A percentile compares a stretch with the other conserved stretches of the same genome.
These are phyloP conservation scores for Antidorcas marsupialis DNA, from an alignment of 2,113 vertebrate species.

Conservation along the genomic window DNA sequence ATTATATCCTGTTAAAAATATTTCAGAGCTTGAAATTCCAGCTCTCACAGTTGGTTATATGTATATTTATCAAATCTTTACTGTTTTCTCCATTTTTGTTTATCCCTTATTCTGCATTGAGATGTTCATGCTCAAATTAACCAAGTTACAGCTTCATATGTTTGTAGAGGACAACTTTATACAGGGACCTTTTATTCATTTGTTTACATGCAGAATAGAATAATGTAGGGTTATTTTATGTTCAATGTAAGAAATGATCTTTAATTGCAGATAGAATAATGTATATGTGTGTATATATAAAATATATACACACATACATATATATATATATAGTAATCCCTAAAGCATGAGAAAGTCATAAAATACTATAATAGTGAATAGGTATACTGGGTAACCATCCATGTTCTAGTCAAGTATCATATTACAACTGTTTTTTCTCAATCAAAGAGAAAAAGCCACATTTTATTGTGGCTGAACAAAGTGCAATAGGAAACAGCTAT, in stretches of 20 bases:
- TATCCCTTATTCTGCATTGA: not conserved
- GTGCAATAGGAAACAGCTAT: slow-evolving; percentile 85
- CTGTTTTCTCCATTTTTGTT: not conserved
- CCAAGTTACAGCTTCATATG: not conserved
- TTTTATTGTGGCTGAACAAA: slow-evolving; percentile 73
- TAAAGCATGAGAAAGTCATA: slow-evolving; percentile 33
- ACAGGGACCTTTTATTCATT: not conserved
- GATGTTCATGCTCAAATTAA: not conserved
- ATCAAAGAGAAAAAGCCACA: not conserved
- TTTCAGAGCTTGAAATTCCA: not conserved
- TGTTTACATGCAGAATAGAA: not conserved
- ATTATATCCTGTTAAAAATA: not conserved
- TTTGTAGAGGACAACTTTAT: not conserved
- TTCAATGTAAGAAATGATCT: not conserved
- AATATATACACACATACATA: not conserved
- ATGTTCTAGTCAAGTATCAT: slow-evolving; percentile 23
- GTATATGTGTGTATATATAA: fast-evolving
- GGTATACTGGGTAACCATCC: slow-evolving; percentile 31
- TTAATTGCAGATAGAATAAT: not conserved
- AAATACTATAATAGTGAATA: not conserved
- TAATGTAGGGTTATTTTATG: not conserved
- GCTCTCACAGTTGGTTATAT: not conserved
- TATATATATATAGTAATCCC: slow-evolving; percentile 31
- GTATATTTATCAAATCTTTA: not conserved
- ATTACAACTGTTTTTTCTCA: slow-evolving; percentile 63